Base-by-base conservation (phyloP, 2,797 vertebrate genomes). In the Anomalospiza imberbis region DNA sequence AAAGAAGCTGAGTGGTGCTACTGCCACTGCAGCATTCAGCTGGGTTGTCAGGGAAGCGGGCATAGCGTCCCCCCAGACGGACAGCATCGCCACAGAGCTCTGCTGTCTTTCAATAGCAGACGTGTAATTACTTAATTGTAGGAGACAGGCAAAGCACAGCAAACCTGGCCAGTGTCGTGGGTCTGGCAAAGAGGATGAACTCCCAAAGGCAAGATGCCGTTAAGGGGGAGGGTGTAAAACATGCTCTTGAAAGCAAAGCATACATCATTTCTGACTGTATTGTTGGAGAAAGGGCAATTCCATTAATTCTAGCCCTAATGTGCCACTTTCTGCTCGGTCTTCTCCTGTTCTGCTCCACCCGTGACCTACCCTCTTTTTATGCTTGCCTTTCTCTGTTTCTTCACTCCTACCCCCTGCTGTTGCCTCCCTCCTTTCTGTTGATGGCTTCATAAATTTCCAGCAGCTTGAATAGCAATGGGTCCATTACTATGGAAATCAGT, bases 361-460 rank as follows among this genome's bases (percentile, higher is more conserved):
- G 0, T 91, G 90, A 95, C 78, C 74, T 91, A 36, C 38, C n/a
- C 26, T 81, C 62, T 89, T 89, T 82, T 87, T 72, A 75, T 70
- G 58, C 84, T 73, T 89, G 61, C 51, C 29, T 60, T 92, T 94
- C 82, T 79, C 47, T 75, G 7, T 80, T 93, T 87, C 61, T 82
- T 94, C 53, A 47, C 22, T 73, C 38, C 40, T 90, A 63, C 47
- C 74, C 75, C 72, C 78, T 20, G 4, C 78, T 31, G 54, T 68
- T 75, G 61, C 72, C 50, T 83, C 42, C 70, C 75, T 77, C 38
- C 75, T 92, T 92, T 85, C 53, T 70, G 48, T 94, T 88, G 89
- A 94, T 93, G 60, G 70, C 94, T 94, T 96, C 89, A 91, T 96
- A 96, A 90, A 95, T 95, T 96, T 95, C 91, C 62, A 91, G 32